A percentile compares a stretch with the other conserved stretches of the same genome.
Conservation (phyloP, 2,888 invertebrate genomes). For the Drosophila hamatofila region DNA sequence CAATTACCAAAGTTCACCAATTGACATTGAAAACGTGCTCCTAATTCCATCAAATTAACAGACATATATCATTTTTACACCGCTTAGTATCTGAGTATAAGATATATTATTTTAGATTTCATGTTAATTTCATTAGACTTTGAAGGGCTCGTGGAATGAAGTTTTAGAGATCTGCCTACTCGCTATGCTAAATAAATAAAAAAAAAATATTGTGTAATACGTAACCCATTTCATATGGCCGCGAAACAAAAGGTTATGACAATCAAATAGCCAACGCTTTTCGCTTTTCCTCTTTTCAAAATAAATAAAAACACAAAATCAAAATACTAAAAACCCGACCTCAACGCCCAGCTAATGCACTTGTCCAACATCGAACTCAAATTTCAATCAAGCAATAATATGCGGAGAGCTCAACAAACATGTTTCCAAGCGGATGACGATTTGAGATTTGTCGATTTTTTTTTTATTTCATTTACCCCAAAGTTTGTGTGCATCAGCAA, state of each 20-base stretch:
- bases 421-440: conserved; percentile 59
- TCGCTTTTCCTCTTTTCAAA: conserved; percentile 32
- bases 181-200: conserved; percentile 32
- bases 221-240: conserved; percentile 42
- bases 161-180: conserved; percentile 29
- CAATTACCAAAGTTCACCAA: conserved; percentile 20
- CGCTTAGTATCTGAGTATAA: conserved; percentile 32
- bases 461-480: not conserved
- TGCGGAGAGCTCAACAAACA: conserved; percentile 42
- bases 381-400: conserved; percentile 35
- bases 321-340: conserved; percentile 21
- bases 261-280: conserved; percentile 53
- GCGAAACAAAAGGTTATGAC: conserved; percentile 45
- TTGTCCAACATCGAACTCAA: conserved; percentile 41
- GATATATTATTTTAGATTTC: not conserved
- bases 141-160: conserved; percentile 17
- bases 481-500: conserved; percentile 44
- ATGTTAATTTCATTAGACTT: conserved; percentile 24
- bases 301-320: conserved; percentile 5
- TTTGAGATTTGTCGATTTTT: not conserved
- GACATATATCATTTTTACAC: conserved; percentile 33
- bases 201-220: conserved; percentile 50
- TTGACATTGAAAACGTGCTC: conserved; percentile 45
- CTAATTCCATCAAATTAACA: conserved; percentile 43
- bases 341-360: conserved; percentile 51